phyloP scores from a whole-genome alignment of 2,797 vertebrate species.

The Peromyscus aztecus region DNA sequence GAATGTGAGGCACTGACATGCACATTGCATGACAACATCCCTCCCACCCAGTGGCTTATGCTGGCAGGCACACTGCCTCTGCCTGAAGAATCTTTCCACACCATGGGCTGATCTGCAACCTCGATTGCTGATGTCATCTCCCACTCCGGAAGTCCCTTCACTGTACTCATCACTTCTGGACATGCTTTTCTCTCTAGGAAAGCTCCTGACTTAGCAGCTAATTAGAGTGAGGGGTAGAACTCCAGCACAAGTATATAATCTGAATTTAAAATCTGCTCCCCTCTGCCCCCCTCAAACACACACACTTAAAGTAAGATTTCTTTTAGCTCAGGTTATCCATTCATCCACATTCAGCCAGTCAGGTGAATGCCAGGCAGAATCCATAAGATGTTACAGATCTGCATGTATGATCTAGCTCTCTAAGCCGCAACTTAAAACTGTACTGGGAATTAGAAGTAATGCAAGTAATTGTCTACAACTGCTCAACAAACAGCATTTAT shows the following conservation, averaged over 20 bases:
- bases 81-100: background rate
- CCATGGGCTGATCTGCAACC: background rate
- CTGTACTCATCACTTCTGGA: background rate
- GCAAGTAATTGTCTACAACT: background rate
- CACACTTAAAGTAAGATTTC: constrained; percentile 5
- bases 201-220: background rate
- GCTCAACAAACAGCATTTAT: background rate
- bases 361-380: background rate
- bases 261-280: background rate
- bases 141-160: background rate
- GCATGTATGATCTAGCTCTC: background rate
- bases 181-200: background rate
- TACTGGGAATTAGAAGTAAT: background rate
- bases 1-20: constrained; percentile 56
- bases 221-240: background rate
- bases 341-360: background rate
- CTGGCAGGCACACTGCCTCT: background rate
- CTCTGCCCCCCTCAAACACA: background rate
- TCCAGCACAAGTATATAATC: background rate
- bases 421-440: background rate
- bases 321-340: background rate
- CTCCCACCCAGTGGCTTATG: constrained; percentile 24
- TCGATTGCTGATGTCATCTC: background rate
- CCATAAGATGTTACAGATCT: background rate
- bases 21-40: constrained; percentile 22